A percentile compares a stretch with the other conserved stretches of the same genome.
Evolutionary conservation across 2,113 vertebrate genomes (phyloP).

Genomic region (Theristicus caerulescens): DNA sequence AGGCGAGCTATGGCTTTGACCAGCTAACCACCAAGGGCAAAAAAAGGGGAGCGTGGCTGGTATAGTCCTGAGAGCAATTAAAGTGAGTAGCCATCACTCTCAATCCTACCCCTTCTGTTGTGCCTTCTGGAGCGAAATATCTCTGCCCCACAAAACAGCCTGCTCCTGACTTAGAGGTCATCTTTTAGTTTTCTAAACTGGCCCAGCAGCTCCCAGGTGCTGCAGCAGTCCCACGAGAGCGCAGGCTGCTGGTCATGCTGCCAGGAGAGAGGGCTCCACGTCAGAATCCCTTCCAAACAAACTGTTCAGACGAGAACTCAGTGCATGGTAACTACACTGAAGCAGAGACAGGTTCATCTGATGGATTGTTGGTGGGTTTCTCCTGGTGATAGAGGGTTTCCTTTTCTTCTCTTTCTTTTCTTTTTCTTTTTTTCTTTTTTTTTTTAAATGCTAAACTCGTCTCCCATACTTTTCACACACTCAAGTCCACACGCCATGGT

Average conservation of each 20-base stretch:
- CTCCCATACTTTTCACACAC: not conserved
- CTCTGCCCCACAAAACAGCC: not conserved
- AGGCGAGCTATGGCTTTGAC: conserved; percentile 47
- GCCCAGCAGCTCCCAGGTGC: not conserved
- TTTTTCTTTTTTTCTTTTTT: not conserved
- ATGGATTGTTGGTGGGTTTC: not conserved
- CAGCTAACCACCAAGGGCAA: not conserved
- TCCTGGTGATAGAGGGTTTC: not conserved
- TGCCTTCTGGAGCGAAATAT: not conserved
- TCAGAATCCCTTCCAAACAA: not conserved
- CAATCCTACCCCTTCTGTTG: not conserved
- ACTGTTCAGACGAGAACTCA: not conserved
- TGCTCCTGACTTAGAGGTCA: not conserved
- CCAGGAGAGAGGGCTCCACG: not conserved
- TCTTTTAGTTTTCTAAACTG: not conserved
- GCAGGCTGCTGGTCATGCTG: not conserved
- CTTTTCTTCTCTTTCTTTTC: not conserved
- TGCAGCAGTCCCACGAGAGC: not conserved
- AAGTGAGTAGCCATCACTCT: conserved; percentile 2
- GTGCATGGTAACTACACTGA: not conserved
- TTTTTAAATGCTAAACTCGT: not conserved
- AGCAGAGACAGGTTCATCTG: not conserved
- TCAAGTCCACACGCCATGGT: not conserved
- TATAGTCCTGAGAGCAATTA: conserved; percentile 45
- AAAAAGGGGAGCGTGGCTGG: not conserved